phyloP scores from a whole-genome alignment of 2,113 vertebrate species.

The Anser brachyrhynchus region DNA sequence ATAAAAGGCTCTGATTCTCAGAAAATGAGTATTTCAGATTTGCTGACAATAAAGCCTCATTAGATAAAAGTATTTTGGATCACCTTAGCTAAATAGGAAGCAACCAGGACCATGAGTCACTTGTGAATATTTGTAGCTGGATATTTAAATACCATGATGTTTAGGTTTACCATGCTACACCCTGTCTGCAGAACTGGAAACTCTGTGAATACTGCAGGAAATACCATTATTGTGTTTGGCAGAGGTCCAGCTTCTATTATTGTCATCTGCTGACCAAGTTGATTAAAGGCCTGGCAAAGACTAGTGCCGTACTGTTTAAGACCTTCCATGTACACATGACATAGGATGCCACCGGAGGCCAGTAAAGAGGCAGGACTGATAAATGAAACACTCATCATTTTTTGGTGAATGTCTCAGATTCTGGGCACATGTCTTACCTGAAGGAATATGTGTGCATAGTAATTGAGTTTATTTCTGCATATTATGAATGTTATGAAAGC shows the following conservation, averaged over 20 bases:
- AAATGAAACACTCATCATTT: not conserved
- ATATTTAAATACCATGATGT: not conserved
- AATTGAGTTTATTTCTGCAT: not conserved
- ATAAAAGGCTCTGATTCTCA: not conserved
- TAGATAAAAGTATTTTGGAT: not conserved
- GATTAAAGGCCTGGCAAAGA: not conserved
- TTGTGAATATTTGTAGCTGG: not conserved
- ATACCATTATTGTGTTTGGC: slow-evolving; percentile 18
- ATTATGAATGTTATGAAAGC: not conserved
- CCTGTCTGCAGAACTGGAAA: slow-evolving; percentile 45
- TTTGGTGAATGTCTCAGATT: not conserved
- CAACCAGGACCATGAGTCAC: not conserved
- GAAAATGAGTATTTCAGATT: not conserved
- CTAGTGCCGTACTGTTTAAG: not conserved
- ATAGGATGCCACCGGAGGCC: not conserved
- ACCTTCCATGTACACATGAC: not conserved
- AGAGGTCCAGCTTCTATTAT: not conserved
- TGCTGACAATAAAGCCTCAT: not conserved
- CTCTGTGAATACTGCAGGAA: slow-evolving; percentile 44
- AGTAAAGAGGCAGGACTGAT: not conserved
- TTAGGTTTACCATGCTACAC: not conserved
- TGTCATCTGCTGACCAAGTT: not conserved
- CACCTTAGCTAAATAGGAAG: not conserved
- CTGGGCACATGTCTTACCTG: not conserved
- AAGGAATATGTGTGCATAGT: not conserved